Conservation (phyloP, 2,113 vertebrate species). For the Gavia stellata region DNA sequence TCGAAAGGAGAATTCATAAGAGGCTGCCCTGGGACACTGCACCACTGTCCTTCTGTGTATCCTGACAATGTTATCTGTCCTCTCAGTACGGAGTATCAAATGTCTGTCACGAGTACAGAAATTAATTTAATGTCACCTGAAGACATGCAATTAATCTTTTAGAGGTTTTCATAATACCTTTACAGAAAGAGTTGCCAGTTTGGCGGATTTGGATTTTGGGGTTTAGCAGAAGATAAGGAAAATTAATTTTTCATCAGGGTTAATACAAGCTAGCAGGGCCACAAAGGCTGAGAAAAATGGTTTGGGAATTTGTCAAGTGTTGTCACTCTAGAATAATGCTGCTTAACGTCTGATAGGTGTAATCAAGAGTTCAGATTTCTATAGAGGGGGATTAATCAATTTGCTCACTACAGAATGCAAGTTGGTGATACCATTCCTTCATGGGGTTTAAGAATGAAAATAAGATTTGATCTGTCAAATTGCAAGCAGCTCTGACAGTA, state of each 20-base stretch:
- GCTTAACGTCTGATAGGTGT: constrained; percentile 90
- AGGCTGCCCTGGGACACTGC: constrained; percentile 82
- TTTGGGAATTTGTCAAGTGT: constrained; percentile 90
- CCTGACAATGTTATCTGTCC: constrained; percentile 96
- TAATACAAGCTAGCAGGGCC: constrained; percentile 88
- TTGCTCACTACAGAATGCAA: constrained; percentile 85
- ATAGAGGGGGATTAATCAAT: constrained; percentile 95
- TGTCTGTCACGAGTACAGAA: constrained; percentile 89
- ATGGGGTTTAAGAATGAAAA: constrained; percentile 76
- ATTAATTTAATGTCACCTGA: constrained; percentile 93
- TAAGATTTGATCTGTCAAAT: constrained; percentile 95
- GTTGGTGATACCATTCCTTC: constrained; percentile 77
- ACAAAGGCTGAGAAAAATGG: constrained; percentile 86
- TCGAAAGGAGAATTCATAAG: constrained; percentile 77
- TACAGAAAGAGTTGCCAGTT: constrained; percentile 93
- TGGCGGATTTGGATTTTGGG: constrained; percentile 97
- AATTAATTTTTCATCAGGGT: constrained; percentile 99
- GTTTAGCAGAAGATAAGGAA: constrained; percentile 98
- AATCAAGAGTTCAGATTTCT: constrained; percentile 95
- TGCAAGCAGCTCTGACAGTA: constrained; percentile 71
- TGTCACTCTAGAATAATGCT: constrained; percentile 92
- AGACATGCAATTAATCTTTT: constrained; percentile 97
- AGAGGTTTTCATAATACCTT: constrained; percentile 92
- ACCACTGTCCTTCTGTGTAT: constrained; percentile 84
- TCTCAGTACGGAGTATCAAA: constrained; percentile 80